Evolutionary conservation across 1,140 invertebrate species (phyloP).

Genomic region (Pristionchus pacificus): DNA sequence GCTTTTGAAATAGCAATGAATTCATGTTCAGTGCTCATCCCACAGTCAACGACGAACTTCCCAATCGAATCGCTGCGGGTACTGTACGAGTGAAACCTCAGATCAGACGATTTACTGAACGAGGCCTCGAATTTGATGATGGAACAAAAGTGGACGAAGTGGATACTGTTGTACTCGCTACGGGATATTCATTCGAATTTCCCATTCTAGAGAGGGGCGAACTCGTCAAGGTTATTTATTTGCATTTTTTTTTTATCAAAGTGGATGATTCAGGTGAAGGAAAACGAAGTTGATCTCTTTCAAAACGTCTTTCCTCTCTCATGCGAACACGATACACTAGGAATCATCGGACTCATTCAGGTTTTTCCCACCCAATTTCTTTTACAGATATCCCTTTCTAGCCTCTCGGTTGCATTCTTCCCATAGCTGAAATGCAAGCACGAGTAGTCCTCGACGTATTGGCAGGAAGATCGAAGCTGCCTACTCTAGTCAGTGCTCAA

Average conservation of each 20-base stretch:
- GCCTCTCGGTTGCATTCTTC: conserved; percentile 61
- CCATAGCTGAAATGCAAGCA: conserved; percentile 63
- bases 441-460: conserved; percentile 57
- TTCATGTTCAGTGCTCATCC: conserved; percentile 58
- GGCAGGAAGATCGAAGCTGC: conserved; percentile 26
- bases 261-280: conserved; percentile 14
- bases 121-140: conserved; percentile 59
- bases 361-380: conserved; percentile 4
- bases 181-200: conserved; percentile 57
- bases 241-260: conserved; percentile 4
- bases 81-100: conserved; percentile 59
- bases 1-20: conserved; percentile 1
- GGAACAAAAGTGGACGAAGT: conserved; percentile 45
- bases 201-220: conserved; percentile 40
- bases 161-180: conserved; percentile 57
- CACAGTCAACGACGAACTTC: conserved; percentile 65
- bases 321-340: conserved; percentile 58
- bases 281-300: conserved; percentile 58
- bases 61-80: conserved; percentile 62
- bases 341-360: conserved; percentile 62
- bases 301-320: conserved; percentile 60
- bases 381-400: conserved; percentile 59
- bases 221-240: conserved; percentile 30
- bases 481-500: conserved; percentile 22
- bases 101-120: conserved; percentile 57